Conservation (phyloP, 2,113 vertebrate genomes). For the Gambusia affinis region DNA sequence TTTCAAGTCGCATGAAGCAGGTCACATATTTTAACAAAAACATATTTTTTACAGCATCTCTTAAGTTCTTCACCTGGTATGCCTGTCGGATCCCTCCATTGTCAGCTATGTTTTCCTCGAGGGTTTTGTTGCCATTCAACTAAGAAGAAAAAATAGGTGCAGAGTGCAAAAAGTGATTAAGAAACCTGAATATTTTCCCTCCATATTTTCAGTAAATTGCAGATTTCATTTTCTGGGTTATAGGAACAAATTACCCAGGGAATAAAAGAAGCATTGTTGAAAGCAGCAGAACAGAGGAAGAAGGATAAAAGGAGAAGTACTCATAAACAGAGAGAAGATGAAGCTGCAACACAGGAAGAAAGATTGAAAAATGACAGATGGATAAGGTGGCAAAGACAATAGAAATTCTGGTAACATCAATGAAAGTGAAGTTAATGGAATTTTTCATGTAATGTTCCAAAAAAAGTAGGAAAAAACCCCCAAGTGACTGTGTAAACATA, state of each 20-base stretch:
- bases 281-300: too few species aligned
- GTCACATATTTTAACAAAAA: not conserved
- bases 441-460: too few species aligned
- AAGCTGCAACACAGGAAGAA: too few species aligned
- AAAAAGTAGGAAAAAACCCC: not conserved
- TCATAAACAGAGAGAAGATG: too few species aligned
- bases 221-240: slow-evolving; percentile 42
- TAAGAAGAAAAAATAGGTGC: slow-evolving; percentile 61
- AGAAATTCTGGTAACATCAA: too few species aligned
- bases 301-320: too few species aligned
- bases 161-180: slow-evolving; percentile 25
- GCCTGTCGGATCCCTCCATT: slow-evolving; percentile 94
- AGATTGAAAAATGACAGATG: too few species aligned
- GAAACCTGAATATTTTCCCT: slow-evolving; percentile 15
- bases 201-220: slow-evolving; percentile 40
- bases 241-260: too few species aligned
- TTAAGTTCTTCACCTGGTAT: slow-evolving; percentile 86
- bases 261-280: not conserved
- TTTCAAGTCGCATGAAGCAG: not conserved
- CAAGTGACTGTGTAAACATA: slow-evolving; percentile 64
- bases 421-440: too few species aligned
- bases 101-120: slow-evolving; percentile 98
- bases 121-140: slow-evolving; percentile 95
- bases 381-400: too few species aligned
- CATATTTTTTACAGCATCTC: not conserved